phyloP scores from a whole-genome alignment of 2,113 vertebrate species.

The Lontra canadensis region DNA sequence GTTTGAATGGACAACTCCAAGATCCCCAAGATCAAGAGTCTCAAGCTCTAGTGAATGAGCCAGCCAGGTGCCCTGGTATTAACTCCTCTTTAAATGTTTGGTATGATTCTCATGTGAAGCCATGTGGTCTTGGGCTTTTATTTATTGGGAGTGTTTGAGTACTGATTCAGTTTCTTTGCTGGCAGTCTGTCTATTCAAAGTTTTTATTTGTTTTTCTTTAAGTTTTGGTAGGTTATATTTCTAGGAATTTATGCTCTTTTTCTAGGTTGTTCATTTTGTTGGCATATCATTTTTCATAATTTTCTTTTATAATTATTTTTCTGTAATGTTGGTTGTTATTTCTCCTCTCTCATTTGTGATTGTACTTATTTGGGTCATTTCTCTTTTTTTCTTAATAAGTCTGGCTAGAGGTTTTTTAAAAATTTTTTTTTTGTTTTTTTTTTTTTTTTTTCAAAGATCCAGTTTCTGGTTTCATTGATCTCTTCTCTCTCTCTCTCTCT shows the following conservation, averaged over 20 bases:
- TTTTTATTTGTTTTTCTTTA: background rate
- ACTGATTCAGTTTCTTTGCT: background rate
- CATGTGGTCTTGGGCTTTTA: background rate
- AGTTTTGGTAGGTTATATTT: background rate
- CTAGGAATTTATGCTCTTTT: background rate
- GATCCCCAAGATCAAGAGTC: background rate
- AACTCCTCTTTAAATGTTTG: background rate
- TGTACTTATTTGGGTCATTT: background rate
- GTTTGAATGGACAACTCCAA: background rate
- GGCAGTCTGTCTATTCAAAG: background rate
- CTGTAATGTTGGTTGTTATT: background rate
- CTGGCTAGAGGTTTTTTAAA: background rate
- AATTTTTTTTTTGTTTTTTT: too few relatives aligned
- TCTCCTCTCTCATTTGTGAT: background rate
- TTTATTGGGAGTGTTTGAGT: background rate
- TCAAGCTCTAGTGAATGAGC: background rate
- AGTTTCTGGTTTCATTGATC: background rate
- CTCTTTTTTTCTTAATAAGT: background rate
- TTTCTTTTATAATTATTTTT: background rate
- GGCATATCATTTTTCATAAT: background rate
- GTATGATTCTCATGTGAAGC: background rate
- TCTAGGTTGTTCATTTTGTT: background rate
- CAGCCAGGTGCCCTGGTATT: background rate
- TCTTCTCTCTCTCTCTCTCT: too few relatives aligned
- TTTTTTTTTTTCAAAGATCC: background rate